A percentile compares a stretch with the other conserved stretches of the same genome.
phyloP scores from a whole-genome alignment of 2,888 invertebrate species.

The Cataglyphis albicans region DNA sequence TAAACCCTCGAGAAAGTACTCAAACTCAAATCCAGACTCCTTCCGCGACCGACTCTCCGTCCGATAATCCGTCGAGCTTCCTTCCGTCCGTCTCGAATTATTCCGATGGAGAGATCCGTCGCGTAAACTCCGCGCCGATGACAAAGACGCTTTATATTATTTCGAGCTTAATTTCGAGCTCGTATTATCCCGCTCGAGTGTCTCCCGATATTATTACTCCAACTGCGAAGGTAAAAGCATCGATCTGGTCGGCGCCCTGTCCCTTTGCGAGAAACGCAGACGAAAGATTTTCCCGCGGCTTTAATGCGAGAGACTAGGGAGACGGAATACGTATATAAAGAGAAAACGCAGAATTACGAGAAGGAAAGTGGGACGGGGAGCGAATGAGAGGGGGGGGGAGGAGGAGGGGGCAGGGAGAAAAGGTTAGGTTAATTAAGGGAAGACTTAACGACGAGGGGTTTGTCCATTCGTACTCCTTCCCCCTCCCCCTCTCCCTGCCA shows the following conservation, averaged over 20 bases:
- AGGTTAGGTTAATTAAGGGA: constrained; percentile 75
- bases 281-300: constrained; percentile 57
- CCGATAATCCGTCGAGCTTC: constrained; percentile 38
- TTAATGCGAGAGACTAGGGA: constrained; percentile 62
- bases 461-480: constrained; percentile 62
- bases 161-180: constrained; percentile 38
- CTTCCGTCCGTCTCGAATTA: constrained; percentile 28
- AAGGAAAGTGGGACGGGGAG: neutral
- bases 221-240: constrained; percentile 35
- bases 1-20: constrained; percentile 21
- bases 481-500: neutral
- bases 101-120: constrained; percentile 15
- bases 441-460: constrained; percentile 76
- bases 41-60: constrained; percentile 16
- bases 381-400: constrained; percentile 21
- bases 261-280: constrained; percentile 50
- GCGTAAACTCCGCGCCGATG: constrained; percentile 18
- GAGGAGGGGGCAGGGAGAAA: neutral
- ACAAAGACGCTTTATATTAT: constrained; percentile 52
- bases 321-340: neutral
- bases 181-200: constrained; percentile 45
- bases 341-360: constrained; percentile 22
- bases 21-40: constrained; percentile 37
- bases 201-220: constrained; percentile 52
- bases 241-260: constrained; percentile 36